Base-by-base conservation (phyloP, 2,797 vertebrate genomes). In the Acipenser oxyrinchus region DNA sequence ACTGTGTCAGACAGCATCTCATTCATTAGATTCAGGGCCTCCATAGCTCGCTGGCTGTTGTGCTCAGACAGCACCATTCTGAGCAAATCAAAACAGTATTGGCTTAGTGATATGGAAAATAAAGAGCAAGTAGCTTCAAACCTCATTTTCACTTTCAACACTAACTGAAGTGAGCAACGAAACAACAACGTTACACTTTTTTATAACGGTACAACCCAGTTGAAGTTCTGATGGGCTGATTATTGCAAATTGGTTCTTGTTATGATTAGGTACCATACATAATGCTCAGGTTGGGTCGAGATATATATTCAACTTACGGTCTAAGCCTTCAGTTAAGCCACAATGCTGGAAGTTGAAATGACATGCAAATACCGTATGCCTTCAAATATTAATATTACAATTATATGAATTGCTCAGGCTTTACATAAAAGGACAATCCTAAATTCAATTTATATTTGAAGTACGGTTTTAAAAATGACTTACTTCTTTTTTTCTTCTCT, bases 401-500 rank as follows among this genome's bases (percentile, higher is more conserved):
- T 37, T 23, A 7, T 23, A 48, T 11, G 49, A 48, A 12, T 8
- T 3, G 10, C n/a, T 6, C 13, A 11, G 60, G 5, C 9, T 12
- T 37, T 8, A 2, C 9, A 10, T 10, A 11, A n/a, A 37, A 49
- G 61, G 11, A 37, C 8, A 62, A 7, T 8, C 10, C 6, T 11
- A 62, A 62, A 48, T 8, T 61, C 10, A 23, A 8, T 15, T 15
- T 9, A 8, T 10, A 7, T 6, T 37, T 37, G 37, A 37, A 37
- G 37, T 37, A 37, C 2, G n/a, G 49, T 53, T 2, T 18, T 18
- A 18, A 18, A 18, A 18, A 18, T 12, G 10, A 82, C 88, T 74
- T 84, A 99, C 96, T 81, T 93, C 74, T 92, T 82, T 69, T 84
- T 93, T 71, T 94, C 88, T 53, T 82, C 82, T 76, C 89, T 94